Evolutionary conservation across 2,888 invertebrate genomes (phyloP), one percentile per base, ranked within the genome.

Genomic region (Melinaea menophilus): DNA sequence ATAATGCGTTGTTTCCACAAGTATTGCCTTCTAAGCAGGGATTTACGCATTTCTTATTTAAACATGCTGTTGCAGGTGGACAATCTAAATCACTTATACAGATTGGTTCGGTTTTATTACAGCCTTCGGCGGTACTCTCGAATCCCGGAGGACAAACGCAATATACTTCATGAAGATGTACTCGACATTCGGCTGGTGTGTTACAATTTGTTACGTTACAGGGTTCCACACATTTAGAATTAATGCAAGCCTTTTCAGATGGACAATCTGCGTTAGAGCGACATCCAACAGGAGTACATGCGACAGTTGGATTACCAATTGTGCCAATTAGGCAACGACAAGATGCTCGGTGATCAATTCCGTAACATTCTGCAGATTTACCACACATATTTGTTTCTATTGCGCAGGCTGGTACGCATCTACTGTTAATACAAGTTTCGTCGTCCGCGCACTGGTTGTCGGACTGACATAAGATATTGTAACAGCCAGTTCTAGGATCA

Each of bases 251-350:
- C 80, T 94, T 94, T 71, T 94, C 94, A 2, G 92, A 89, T 3
- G 97, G 96, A 79, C 98, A 98, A 71, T 98, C 97, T 0, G 92
- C 91, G 79, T 97, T 94, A 13, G 93, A 89, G 64, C 95, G 93
- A 78, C 98, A 97, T 60, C 95, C 95, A n/a, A 96, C 91, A n/a
- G 94, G 92, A 12, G 93, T 92, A 77, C 98, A 98, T 5, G 94
- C 92, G 12, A 95, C 87, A 63, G 94, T 93, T 3, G 97, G 96
- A 81, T 97, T 95, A 51, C 97, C 97, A 48, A 93, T 93, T 67
- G 94, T 94, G 37, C 96, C 97, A 48, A 95, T 93, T 59, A 93
- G 93, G 84, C 97, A 98, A 72, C 95, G 95, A 77, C 98, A 98
- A 1, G 96, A 92, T 0, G 96, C 95, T 55, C 94, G 93, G 81